Evolutionary conservation across 2,113 vertebrate species (phyloP).

Genomic region (Xiphorhynchus elegans): DNA sequence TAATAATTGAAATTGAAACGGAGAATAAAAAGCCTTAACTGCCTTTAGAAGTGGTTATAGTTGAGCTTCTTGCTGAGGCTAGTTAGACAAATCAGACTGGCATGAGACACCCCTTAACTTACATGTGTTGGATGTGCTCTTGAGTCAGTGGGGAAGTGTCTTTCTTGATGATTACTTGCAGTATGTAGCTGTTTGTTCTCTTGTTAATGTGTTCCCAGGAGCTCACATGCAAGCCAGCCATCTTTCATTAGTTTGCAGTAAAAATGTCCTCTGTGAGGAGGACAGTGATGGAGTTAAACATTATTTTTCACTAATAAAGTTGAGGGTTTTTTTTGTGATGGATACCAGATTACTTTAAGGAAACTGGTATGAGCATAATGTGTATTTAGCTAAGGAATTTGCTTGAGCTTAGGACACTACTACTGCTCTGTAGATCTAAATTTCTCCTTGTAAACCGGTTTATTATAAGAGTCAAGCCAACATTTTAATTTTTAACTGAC

Average conservation of each 20-base stretch:
- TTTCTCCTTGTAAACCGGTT: not conserved
- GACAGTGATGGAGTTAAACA: not conserved
- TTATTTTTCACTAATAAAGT: not conserved
- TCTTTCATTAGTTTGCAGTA: not conserved
- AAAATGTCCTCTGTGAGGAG: not conserved
- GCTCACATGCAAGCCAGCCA: not conserved
- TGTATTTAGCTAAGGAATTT: not conserved
- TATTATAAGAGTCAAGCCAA: not conserved
- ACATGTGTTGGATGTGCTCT: not conserved
- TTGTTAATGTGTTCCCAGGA: not conserved
- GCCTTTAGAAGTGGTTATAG: not conserved
- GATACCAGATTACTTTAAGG: not conserved
- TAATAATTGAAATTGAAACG: not conserved
- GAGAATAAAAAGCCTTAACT: not conserved
- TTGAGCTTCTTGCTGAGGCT: not conserved
- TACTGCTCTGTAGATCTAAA: not conserved
- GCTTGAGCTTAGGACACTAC: not conserved
- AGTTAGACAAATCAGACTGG: not conserved
- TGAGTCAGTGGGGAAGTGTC: not conserved
- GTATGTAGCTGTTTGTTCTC: not conserved
- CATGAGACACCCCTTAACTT: not conserved
- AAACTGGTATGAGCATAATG: not conserved
- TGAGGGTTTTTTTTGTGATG: not conserved
- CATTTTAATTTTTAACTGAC: not conserved
- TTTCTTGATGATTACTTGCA: not conserved